Evolutionary conservation across 2,797 vertebrate genomes (phyloP), one percentile per base, ranked within the genome.

Genomic region (Graptemys geographica): DNA sequence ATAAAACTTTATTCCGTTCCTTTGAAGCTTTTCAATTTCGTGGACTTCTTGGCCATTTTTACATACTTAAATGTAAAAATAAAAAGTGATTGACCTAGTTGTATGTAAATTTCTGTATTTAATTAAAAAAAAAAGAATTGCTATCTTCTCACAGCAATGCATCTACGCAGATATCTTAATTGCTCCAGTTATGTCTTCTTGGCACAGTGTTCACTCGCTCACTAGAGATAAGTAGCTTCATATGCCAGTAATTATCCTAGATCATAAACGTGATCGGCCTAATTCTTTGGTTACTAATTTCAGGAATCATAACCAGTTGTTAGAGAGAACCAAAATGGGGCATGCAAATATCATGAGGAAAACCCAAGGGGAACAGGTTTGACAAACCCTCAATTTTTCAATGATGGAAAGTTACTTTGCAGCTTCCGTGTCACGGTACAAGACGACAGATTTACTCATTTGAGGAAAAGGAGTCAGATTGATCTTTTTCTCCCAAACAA

Each of bases 191-290:
- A 69, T 74, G 83, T 91, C 62, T 65, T 90, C 56, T 31, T 83
- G 18, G 76, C 37, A 76, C 87, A 95, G 78, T 56, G 47, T 59
- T 62, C 78, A 62, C 59, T 89, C 31, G n/a, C 76, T 83, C 88
- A 16, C 49, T 90, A 49, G 72, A 91, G 52, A n/a, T 52, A 93
- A 91, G 72, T 83, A 96, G 33, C 53, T 91, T 87, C 69, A 28
- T 49, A n/a, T 47, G 18, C 90, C 44, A 87, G 93, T 79, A 18
- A 79, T 55, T 84, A 79, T 69, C 53, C 81, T 92, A 52, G 49
- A 56, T 11, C 21, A 90, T 16, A 76, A 31, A 83, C 11, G 15
- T 1, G 5, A 79, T 84, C 76, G 84, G 44, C 47, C 69, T 55
- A 83, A 83, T 81, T 69, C 6, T 52, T 16, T 82, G 65, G 52